Evolutionary conservation across 2,888 invertebrate species (phyloP).

Genomic region (Theodoxus fluviatilis): DNA sequence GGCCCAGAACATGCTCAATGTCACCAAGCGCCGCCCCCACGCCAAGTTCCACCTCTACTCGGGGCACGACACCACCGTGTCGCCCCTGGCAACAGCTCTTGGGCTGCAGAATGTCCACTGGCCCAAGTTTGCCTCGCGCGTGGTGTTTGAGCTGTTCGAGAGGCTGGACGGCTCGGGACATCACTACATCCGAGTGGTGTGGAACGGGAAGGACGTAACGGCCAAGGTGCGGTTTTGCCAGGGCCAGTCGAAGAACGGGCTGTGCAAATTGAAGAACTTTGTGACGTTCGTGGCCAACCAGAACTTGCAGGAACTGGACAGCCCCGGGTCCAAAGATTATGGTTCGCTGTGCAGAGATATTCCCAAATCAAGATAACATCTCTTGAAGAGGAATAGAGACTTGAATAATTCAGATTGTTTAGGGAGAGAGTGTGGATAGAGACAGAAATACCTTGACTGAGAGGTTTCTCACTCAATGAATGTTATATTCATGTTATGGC

Average conservation of each 20-base stretch:
- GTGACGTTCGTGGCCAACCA: slow-evolving; percentile 87
- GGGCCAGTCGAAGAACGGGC: slow-evolving; percentile 42
- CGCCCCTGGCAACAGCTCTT: slow-evolving; percentile 81
- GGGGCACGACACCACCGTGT: slow-evolving; percentile 90
- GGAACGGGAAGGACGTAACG: slow-evolving; percentile 88
- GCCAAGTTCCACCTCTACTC: slow-evolving; percentile 79
- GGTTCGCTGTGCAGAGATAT: no score
- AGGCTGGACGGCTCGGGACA: slow-evolving; percentile 23
- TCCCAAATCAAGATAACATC: no score
- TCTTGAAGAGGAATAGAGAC: no score
- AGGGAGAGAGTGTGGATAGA: no score
- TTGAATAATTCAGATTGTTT: no score
- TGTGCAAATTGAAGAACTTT: slow-evolving; percentile 87
- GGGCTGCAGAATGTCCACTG: slow-evolving; percentile 73
- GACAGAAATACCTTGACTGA: no score
- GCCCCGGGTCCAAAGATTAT: no score
- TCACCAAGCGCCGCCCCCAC: slow-evolving; percentile 27
- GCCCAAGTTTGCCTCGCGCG: slow-evolving; percentile 84
- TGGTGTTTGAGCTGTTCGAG: slow-evolving; percentile 86
- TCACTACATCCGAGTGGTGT: slow-evolving; percentile 79
- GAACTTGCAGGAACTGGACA: slow-evolving; percentile 72
- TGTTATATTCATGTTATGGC: no score
- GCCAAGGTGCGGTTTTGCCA: slow-evolving; percentile 81
- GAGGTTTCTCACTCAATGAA: no score
- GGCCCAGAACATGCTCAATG: slow-evolving; percentile 63